These are phyloP conservation scores for Adelognathus sp. DNA, from an alignment of 2,888 invertebrate genomes.

Conservation along the genomic window DNA sequence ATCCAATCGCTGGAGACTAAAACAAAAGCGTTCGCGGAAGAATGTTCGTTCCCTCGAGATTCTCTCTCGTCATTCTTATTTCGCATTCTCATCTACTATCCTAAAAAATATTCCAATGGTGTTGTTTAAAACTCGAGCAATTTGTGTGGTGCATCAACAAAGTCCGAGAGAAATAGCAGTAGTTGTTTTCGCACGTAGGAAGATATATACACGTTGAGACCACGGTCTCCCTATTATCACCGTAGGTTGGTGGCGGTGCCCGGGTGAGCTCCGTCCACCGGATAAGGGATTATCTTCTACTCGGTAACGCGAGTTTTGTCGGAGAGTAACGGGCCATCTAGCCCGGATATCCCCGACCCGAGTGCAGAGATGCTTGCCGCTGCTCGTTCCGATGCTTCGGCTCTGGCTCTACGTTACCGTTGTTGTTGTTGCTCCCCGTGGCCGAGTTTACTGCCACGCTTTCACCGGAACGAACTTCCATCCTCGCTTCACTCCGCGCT, in stretches of 20 bases:
- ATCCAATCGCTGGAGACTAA: too few species aligned
- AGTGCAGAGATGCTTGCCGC: slow-evolving; percentile 33
- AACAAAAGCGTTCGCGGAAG: too few species aligned
- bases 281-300: slow-evolving; percentile 57
- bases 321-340: slow-evolving; percentile 54
- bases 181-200: not conserved
- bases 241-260: slow-evolving; percentile 31
- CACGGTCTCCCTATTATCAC: slow-evolving; percentile 45
- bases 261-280: slow-evolving; percentile 39
- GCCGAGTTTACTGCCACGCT: slow-evolving; percentile 49
- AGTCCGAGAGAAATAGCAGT: not conserved
- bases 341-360: slow-evolving; percentile 48
- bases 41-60: too few species aligned
- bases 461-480: slow-evolving; percentile 46
- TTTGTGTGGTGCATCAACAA: not conserved
- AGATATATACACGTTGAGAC: not conserved
- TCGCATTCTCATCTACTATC: too few species aligned
- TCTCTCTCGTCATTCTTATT: too few species aligned
- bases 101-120: too few species aligned
- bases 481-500: slow-evolving; percentile 14
- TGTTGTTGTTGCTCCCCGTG: slow-evolving; percentile 15
- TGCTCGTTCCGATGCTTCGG: not conserved
- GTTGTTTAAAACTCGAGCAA: too few species aligned
- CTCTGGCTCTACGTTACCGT: not conserved
- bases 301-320: slow-evolving; percentile 8